Conservation (phyloP, 2,888 invertebrate genomes). For the Neria commutata region DNA sequence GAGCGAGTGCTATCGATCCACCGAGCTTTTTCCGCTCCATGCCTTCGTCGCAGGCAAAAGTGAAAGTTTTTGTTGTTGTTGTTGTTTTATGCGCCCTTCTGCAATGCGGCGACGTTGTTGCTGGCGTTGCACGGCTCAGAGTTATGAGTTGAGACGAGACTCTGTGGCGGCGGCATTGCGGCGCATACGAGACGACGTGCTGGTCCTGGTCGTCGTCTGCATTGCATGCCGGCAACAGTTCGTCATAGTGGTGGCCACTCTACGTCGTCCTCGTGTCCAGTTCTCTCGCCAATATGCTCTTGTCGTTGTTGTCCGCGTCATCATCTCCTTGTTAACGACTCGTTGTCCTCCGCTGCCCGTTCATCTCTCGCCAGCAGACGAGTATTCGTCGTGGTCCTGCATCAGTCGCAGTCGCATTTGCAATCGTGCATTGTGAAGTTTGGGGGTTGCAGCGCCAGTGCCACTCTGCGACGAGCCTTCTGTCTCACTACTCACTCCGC, state of each 20-base stretch:
- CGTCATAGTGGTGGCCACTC: background rate
- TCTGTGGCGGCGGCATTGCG: background rate
- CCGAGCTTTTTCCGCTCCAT: background rate
- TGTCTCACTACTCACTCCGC: too few species aligned
- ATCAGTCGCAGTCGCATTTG: too few species aligned
- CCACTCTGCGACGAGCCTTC: too few species aligned
- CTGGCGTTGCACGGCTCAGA: background rate
- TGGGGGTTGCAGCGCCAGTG: too few species aligned
- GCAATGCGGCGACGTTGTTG: constrained; percentile 6
- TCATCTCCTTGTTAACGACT: background rate
- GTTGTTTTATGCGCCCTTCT: constrained; percentile 12
- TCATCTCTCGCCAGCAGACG: too few species aligned
- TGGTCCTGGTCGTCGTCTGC: constrained; percentile 9
- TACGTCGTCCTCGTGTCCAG: too few species aligned
- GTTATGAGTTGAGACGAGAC: background rate
- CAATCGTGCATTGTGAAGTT: too few species aligned
- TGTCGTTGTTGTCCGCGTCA: background rate
- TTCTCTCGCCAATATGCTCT: too few species aligned
- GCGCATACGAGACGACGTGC: background rate
- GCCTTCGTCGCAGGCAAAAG: constrained; percentile 19
- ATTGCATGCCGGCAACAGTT: background rate
- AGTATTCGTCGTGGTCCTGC: too few species aligned
- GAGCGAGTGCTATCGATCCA: too few species aligned
- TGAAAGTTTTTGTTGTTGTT: constrained; percentile 23
- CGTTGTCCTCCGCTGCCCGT: too few species aligned